These are phyloP conservation scores for Physeter macrocephalus DNA, from an alignment of 2,113 vertebrate species.

Conservation along the genomic window DNA sequence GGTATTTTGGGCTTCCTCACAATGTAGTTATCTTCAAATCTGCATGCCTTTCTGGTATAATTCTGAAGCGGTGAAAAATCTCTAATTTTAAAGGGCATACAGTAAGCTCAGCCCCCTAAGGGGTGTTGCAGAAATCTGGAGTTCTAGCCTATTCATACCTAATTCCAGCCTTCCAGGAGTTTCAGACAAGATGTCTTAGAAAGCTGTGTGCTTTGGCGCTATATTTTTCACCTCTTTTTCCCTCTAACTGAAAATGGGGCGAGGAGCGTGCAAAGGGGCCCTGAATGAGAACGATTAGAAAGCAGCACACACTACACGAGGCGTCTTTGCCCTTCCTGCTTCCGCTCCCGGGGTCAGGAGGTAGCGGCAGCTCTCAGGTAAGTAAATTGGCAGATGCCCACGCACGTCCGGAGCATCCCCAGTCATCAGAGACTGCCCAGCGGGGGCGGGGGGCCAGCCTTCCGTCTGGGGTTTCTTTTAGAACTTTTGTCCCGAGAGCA, in stretches of 20 bases:
- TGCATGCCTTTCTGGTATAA: constrained; percentile 25
- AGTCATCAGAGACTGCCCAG: constrained; percentile 7
- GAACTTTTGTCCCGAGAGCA: constrained; percentile 11
- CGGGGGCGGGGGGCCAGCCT: neutral
- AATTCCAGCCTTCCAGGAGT: neutral
- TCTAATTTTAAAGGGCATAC: neutral
- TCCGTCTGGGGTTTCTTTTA: constrained; percentile 39
- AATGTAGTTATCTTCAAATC: neutral
- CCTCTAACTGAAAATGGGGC: neutral
- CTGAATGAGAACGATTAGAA: neutral
- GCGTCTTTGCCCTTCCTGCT: neutral
- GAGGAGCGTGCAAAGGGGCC: neutral
- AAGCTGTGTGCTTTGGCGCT: neutral
- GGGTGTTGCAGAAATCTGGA: neutral
- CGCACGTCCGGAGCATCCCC: neutral
- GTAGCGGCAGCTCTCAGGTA: neutral
- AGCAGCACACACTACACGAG: neutral
- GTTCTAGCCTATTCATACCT: neutral
- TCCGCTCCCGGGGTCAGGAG: neutral
- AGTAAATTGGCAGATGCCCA: constrained; percentile 12
- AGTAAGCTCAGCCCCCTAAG: neutral
- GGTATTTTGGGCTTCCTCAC: neutral
- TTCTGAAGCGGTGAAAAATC: neutral
- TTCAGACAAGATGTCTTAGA: neutral
- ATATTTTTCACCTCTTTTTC: neutral